Evolutionary conservation across 2,888 invertebrate species (phyloP).

Genomic region (Hydroisotoma schaefferi): DNA sequence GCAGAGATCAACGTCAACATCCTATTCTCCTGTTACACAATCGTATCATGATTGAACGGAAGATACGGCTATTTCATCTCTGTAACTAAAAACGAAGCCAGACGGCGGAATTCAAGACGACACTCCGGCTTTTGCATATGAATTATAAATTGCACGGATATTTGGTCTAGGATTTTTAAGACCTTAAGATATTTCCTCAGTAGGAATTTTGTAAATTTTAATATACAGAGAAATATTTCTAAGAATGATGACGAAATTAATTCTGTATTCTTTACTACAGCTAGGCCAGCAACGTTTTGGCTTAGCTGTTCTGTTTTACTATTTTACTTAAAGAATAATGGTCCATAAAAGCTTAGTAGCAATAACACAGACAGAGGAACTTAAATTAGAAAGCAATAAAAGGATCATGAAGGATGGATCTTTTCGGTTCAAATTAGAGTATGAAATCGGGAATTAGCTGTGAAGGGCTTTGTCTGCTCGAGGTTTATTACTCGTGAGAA

Average conservation of each 20-base stretch:
- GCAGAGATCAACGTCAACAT: slow-evolving; percentile 3
- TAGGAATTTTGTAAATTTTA: too few species aligned
- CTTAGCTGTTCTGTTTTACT: background rate
- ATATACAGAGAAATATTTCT: too few species aligned
- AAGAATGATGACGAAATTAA: too few species aligned
- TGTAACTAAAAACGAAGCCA: too few species aligned
- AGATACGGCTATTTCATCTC: too few species aligned
- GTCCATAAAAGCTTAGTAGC: background rate
- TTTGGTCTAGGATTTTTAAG: background rate
- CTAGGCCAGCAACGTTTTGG: background rate
- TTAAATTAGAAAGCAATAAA: background rate
- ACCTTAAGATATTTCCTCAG: too few species aligned
- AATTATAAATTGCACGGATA: too few species aligned
- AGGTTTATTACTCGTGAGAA: slow-evolving; percentile 6
- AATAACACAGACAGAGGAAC: background rate
- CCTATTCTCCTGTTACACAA: background rate
- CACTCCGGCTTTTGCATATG: too few species aligned
- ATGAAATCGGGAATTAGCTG: slow-evolving; percentile 10
- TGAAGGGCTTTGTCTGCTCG: background rate
- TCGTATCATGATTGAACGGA: background rate
- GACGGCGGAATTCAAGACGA: too few species aligned
- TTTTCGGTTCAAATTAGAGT: slow-evolving; percentile 3
- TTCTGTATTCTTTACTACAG: background rate
- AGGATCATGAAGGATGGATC: background rate
- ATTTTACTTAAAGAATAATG: too few species aligned